Base-by-base conservation (phyloP, 2,113 vertebrate species). In the Sinocyclocheilus anophthalmus region DNA sequence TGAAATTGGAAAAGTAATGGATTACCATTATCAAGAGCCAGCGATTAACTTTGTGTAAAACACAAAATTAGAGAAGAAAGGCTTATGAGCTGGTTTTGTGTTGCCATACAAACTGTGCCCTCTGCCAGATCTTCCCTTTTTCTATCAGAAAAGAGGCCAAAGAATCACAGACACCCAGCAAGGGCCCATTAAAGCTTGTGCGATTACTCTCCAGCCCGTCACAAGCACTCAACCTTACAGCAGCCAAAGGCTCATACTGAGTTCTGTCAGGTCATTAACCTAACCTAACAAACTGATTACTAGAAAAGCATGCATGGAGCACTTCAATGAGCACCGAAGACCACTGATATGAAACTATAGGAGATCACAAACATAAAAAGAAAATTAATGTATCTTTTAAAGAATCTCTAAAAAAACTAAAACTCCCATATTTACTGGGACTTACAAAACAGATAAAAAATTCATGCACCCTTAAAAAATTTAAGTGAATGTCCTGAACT, bases 401-500 rank as follows among this genome's bases (percentile, higher is more conserved):
- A 93, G 3, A 55, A 89, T 87, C 87, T 57, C 81, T 88, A 91
- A 92, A 94, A 92, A 42, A 39, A 92, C 30, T 93, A 92, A 91
- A 91, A 12, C 11, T 85, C 48, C 91, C 8, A 87, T 89, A 92
- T 93, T 30, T 91, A 90, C 92, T 91, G 91, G 92, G 93, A 93
- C 83, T 86, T 90, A 89, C 90, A 90, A 84, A 92, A 89, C 85
- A 88, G 75, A 94, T 94, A 85, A 95, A 95, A 94, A 63, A 94
- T 95, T 92, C 86, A 95, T 94, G 89, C 26, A 85, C 87, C 84
- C 91, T 92, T 95, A 84, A 94, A 95, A 95, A 89, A 95, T 94
- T 93, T 73, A 95, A 93, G 91, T 85, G 92, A 87, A 94, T 93
- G 93, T 94, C 93, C 91, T 93, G 91, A 93, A 94, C 92, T 91